Conservation (phyloP, 1,140 invertebrate genomes). For the Leptoteleia sp. region DNA sequence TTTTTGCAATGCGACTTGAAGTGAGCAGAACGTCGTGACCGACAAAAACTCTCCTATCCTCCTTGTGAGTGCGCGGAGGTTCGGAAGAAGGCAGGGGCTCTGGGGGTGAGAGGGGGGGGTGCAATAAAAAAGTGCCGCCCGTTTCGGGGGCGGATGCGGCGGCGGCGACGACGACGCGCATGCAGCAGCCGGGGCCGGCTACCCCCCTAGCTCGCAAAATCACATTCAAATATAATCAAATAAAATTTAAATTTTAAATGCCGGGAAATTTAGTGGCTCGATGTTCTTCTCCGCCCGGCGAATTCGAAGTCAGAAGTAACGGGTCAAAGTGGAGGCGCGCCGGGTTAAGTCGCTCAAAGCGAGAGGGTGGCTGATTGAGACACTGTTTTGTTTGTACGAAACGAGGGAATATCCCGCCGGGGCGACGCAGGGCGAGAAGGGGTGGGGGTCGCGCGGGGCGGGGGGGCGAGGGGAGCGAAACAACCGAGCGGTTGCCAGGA, state of each 20-base stretch:
- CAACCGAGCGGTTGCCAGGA: slow-evolving; percentile 52
- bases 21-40: slow-evolving; percentile 9
- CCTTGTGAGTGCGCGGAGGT: background rate
- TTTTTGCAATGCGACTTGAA: background rate
- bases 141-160: slow-evolving; percentile 20
- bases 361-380: slow-evolving; percentile 79
- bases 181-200: slow-evolving; percentile 6
- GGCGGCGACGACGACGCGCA: slow-evolving; percentile 14
- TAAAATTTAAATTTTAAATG: slow-evolving; percentile 82
- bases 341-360: slow-evolving; percentile 69
- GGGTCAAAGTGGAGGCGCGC: slow-evolving; percentile 74
- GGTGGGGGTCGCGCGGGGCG: too few relatives aligned
- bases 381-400: slow-evolving; percentile 78
- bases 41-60: slow-evolving; percentile 14
- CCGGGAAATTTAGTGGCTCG: slow-evolving; percentile 63
- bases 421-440: too few relatives aligned
- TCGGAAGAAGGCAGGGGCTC: too few relatives aligned
- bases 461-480: slow-evolving; percentile 3
- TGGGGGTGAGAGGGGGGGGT: too few relatives aligned
- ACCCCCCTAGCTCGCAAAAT: slow-evolving; percentile 78
- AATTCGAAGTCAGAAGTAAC: slow-evolving; percentile 77
- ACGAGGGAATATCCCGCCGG: slow-evolving; percentile 53
- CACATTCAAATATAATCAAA: slow-evolving; percentile 82
- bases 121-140: slow-evolving; percentile 41
- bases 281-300: slow-evolving; percentile 68